phyloP scores from a whole-genome alignment of 2,113 vertebrate species.

The Carlito syrichta region DNA sequence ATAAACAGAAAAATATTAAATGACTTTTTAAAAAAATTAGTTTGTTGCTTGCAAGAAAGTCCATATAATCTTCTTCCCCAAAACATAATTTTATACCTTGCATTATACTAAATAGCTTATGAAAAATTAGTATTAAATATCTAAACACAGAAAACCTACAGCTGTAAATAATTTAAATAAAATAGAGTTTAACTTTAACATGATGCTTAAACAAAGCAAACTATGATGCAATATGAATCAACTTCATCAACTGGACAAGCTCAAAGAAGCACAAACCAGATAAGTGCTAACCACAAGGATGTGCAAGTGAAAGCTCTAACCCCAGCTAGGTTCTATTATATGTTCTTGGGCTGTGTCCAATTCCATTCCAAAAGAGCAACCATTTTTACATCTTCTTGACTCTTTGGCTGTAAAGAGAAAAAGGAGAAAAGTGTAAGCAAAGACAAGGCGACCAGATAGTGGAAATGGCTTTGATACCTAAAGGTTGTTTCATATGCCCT shows the following conservation, averaged over 20 bases:
- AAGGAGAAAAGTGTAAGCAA: background rate
- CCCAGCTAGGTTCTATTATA: constrained; percentile 10
- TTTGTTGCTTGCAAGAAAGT: constrained; percentile 3
- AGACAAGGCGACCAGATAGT: rapidly evolving
- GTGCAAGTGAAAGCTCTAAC: background rate
- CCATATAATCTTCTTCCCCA: background rate
- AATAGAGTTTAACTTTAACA: constrained; percentile 53
- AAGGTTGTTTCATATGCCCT: background rate
- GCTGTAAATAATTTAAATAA: constrained; percentile 62
- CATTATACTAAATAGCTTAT: constrained; percentile 37
- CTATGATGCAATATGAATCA: constrained; percentile 82
- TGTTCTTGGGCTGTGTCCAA: background rate
- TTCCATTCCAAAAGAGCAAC: background rate
- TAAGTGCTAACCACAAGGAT: constrained; percentile 5
- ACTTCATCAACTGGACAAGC: constrained; percentile 44
- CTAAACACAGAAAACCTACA: constrained; percentile 31
- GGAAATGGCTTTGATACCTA: background rate
- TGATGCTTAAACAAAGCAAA: constrained; percentile 79
- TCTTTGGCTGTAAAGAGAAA: constrained; percentile 61
- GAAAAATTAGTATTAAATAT: constrained; percentile 64
- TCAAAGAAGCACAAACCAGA: constrained; percentile 52
- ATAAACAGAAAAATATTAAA: constrained; percentile 35
- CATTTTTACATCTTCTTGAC: constrained; percentile 67
- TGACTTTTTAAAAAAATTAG: constrained; percentile 7
- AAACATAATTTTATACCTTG: background rate